Evolutionary conservation across 2,113 vertebrate genomes (phyloP), one percentile per base, ranked within the genome.

Genomic region (Delphinus delphis): DNA sequence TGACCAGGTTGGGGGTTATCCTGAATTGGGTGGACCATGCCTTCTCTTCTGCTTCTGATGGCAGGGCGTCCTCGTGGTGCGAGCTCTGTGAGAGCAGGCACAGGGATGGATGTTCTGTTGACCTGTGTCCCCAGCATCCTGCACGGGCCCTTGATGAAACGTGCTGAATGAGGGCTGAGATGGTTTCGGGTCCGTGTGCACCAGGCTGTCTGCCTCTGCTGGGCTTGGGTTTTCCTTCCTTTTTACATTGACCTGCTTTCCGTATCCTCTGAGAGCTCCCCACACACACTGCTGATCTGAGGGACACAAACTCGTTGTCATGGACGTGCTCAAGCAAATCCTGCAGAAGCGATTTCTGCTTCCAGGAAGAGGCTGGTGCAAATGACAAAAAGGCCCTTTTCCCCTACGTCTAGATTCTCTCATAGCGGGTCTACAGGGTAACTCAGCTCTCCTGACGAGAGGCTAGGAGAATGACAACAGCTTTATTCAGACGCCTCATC

Each of bases 291-390:
- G 14, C 33, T 33, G 63, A 38, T 23, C 53, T 67, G 23, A 62
- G 41, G 31, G 28, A 76, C 15, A 21, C 47, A 44, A 60, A 63
- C 44, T 12, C 2, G 0, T 73, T 47, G 8, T 18, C 68, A 41
- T 5, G 38, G 67, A 60, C 1, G 8, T 0, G 0, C 53, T 28
- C 21, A 14, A 3, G 53, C 12, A 25, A 26, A 28, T 14, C 1
- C 41, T 36, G 33, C 79, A 63, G 31, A 28, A 47, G 21, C 6
- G 3, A 18, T n/a, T 28, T 55, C 63, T 50, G 11, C 47, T 89
- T 80, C 47, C 25, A 68, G 38, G 18, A 31, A 90, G 65, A 81
- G 60, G 33, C 67, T 67, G 38, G 21, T 26, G 6, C 28, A 62
- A 26, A 53, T 5, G 20, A 79, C 71, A 17, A 4, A 86, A 58